These are phyloP conservation scores for Polylopha cassiicola DNA, from an alignment of 2,888 invertebrate genomes.

Conservation along the genomic window DNA sequence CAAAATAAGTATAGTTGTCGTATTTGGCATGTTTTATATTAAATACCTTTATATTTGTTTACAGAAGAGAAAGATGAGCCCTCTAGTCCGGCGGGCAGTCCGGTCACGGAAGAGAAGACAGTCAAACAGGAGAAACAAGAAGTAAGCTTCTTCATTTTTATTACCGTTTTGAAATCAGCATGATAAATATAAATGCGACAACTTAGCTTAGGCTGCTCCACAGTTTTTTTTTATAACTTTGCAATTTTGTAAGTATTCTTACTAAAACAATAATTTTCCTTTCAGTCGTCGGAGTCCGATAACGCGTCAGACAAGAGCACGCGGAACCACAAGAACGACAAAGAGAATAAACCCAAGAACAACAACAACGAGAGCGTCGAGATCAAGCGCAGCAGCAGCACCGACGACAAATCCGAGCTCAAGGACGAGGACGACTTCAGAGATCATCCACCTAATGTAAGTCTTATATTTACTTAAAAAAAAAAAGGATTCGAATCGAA, in stretches of 20 bases:
- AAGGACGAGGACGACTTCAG: conserved; percentile 54
- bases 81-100: conserved; percentile 48
- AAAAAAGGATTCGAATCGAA: neutral
- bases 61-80: conserved; percentile 62
- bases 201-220: no score
- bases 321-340: conserved; percentile 61
- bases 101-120: conserved; percentile 38
- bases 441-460: conserved; percentile 61
- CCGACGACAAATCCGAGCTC: conserved; percentile 39
- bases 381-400: conserved; percentile 52
- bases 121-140: conserved; percentile 66
- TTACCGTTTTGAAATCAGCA: no score
- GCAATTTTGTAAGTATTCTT: neutral
- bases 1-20: no score
- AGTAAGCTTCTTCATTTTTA: conserved; percentile 36
- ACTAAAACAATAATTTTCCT: conserved; percentile 20
- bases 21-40: no score
- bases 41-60: conserved; percentile 19
- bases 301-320: conserved; percentile 66
- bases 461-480: conserved; percentile 23
- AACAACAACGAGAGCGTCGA: conserved; percentile 56
- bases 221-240: neutral
- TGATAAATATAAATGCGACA: no score
- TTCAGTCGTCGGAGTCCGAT: conserved; percentile 67
- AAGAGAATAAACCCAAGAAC: conserved; percentile 69